Base-by-base conservation (phyloP, 1,140 invertebrate species). In the Whitmania pigra region DNA sequence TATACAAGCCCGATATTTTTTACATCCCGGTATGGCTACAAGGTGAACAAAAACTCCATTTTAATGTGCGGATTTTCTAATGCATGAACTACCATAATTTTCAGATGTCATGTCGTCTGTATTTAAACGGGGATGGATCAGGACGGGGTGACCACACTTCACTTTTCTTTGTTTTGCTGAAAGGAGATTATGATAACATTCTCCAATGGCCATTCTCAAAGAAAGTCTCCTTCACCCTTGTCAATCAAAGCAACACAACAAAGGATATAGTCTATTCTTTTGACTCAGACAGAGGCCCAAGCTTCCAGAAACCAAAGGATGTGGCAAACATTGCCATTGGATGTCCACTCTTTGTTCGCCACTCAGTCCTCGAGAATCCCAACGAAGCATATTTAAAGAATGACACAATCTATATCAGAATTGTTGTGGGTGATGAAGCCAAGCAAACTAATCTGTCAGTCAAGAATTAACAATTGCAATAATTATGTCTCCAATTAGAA, bases 161-260 rank as follows among this genome's bases (percentile, higher is more conserved):
- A 18, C 53, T 80, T 15, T 79, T 78, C 71, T 73, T 92, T 27
- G 90, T 91, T 77, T 80, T 91, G 29, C 89, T 91, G 87, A 86
- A 88, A 79, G 89, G 89, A 0, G 89, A 90, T 72, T 88, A 90
- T 78, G 90, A 93, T 79, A 86, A 88, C 70, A 86, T 86, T 53
- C 78, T 92, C 18, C 86, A 87, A 71, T 92, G 90, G 90, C 88
- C 88, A 0, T 92, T 92, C 80, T 86, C 86, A 77, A 90, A 89
- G 0, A 84, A 86, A 75, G 89, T 92, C 60, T 86, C 85, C 18
- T 85, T 92, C 74, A 86, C 85, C 5, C 57, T 79, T 40, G 43
- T 78, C 11, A 75, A 78, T 69, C 75, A 77, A 29, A 71, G 20
- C 25, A 25, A n/a, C 17, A 40, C n/a, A 49, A 17, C 9, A 49